These are phyloP conservation scores for Drosophila pectinifera DNA, from an alignment of 1,140 invertebrate genomes.

Conservation along the genomic window DNA sequence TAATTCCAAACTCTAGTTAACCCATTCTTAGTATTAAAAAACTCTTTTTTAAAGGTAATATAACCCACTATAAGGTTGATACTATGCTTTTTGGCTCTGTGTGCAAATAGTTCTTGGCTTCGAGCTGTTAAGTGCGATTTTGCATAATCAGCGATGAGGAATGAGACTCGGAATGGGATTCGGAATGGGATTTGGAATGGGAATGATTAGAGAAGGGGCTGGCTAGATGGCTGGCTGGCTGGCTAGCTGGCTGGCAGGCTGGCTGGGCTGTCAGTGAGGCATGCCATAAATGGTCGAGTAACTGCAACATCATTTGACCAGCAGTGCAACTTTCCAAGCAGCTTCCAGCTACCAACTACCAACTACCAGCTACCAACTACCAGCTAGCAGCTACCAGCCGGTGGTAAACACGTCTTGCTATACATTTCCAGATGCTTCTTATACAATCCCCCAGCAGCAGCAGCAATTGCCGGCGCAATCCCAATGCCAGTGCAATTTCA, in stretches of 20 bases:
- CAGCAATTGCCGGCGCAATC: slow-evolving; percentile 11
- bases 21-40: not conserved
- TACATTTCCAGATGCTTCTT: slow-evolving; percentile 52
- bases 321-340: slow-evolving; percentile 68
- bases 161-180: not conserved
- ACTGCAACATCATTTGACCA: slow-evolving; percentile 80
- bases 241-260: not conserved
- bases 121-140: slow-evolving; percentile 30
- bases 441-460: slow-evolving; percentile 34
- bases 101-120: slow-evolving; percentile 16
- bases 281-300: slow-evolving; percentile 76
- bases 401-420: slow-evolving; percentile 45
- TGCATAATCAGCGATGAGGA: slow-evolving; percentile 30
- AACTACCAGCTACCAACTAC: no score
- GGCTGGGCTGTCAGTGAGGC: slow-evolving; percentile 38
- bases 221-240: not conserved
- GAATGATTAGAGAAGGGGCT: slow-evolving; percentile 17
- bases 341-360: slow-evolving; percentile 21
- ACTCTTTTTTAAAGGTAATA: not conserved
- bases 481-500: slow-evolving; percentile 49
- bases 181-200: slow-evolving; percentile 9
- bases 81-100: not conserved
- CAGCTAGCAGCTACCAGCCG: no score
- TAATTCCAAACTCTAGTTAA: not conserved
- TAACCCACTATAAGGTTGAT: not conserved